Conservation (phyloP, 30 jellyfish, hydroid and myxozoan genomes). For the Turritopsis dohrnii region DNA sequence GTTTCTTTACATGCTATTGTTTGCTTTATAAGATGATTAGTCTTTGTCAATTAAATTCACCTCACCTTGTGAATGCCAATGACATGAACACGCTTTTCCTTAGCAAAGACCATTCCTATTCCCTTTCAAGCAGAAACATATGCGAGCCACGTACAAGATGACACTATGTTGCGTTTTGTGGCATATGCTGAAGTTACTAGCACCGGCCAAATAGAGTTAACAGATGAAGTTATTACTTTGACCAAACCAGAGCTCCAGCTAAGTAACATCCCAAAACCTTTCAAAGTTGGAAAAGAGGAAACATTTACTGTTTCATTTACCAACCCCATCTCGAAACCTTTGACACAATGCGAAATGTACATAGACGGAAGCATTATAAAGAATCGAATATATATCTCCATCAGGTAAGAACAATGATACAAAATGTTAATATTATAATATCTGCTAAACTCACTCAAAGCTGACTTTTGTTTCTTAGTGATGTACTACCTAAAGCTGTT, state of each 20-base stretch:
- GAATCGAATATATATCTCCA: constrained; percentile 35
- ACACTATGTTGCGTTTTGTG: constrained; percentile 53
- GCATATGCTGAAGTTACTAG: constrained; percentile 44
- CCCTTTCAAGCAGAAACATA: constrained; percentile 43
- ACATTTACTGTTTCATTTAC: constrained; percentile 27
- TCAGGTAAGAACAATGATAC: constrained; percentile 27
- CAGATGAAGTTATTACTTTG: constrained; percentile 41
- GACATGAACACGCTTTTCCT: not conserved
- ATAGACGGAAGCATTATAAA: constrained; percentile 76
- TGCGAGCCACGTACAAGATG: constrained; percentile 52
- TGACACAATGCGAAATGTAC: constrained; percentile 47
- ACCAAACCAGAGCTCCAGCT: constrained; percentile 48
- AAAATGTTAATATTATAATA: not conserved
- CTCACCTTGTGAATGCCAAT: not conserved
- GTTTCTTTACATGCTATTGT: too few species aligned
- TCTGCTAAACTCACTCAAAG: not conserved
- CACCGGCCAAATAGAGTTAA: constrained; percentile 49
- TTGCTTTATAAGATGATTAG: too few species aligned
- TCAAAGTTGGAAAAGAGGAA: constrained; percentile 27
- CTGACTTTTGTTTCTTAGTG: constrained; percentile 22
- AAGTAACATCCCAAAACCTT: constrained; percentile 17
- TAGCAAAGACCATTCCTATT: constrained; percentile 44
- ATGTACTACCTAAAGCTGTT: constrained; percentile 10
- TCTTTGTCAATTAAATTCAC: not conserved
- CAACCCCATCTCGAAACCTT: constrained; percentile 48